Base-by-base conservation (phyloP, 2,888 invertebrate genomes). In the Allygus modestus region DNA sequence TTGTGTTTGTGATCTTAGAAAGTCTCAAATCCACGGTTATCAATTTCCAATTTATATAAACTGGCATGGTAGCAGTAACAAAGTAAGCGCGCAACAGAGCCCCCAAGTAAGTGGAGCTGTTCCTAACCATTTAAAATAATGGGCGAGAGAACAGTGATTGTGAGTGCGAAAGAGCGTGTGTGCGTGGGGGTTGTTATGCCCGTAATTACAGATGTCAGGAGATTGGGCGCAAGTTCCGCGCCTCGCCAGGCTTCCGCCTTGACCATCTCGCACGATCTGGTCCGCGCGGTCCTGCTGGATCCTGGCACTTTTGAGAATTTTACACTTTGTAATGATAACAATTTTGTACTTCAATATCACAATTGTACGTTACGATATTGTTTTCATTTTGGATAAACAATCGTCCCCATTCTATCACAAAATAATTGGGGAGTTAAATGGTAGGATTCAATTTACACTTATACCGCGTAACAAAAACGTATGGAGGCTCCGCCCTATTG, bases 201-300 rank as follows among this genome's bases (percentile, higher is more conserved):
- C n/a, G 41, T 71, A 41, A 71, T 71, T 71, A 71, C 23, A 41
- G 12, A 31, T 65, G 28, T 65, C 65, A 65, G 31, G 28, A 28
- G 65, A 31, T 65, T 31, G 65, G 65, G 31, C 65, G 65, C 31
- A 31, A 65, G 65, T 65, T 65, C 28, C 65, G 28, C 65, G 54
- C 54, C 54, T 54, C 54, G 1, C 4, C 11, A 54, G 5, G 20
- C 54, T 54, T 54, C 54, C 54, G 46, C 15, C 54, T 23, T 54
- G 54, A 54, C 20, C 54, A 7, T 46, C 46, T 46, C 12, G 12
- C 46, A 46, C 46, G 46, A 46, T 23, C 54, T 20, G 54, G 23
- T 1, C 20, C 20, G 54, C 54, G 23, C 20, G 4, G 9, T 5
- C 1, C 54, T 54, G 20, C 17, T n/a, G n/a, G n/a, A n/a, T n/a